These are phyloP conservation scores for Regulus satrapa DNA, from an alignment of 2,113 vertebrate species.

Conservation along the genomic window DNA sequence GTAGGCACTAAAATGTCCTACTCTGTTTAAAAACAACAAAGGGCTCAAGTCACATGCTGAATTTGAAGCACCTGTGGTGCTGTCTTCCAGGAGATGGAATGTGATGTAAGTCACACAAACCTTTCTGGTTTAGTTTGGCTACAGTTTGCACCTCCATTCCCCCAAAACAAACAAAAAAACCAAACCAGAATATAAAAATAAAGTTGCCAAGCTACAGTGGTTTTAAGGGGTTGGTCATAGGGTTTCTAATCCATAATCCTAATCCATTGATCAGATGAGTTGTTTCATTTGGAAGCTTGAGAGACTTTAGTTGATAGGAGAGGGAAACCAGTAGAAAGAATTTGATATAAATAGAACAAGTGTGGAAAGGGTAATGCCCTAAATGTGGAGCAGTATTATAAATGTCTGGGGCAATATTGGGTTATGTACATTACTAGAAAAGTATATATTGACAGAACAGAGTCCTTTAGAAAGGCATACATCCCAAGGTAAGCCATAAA, in stretches of 20 bases:
- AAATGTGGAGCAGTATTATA: neutral
- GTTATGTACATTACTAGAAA: neutral
- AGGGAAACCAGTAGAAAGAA: neutral
- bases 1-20: neutral
- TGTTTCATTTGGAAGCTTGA: neutral
- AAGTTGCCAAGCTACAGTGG: neutral
- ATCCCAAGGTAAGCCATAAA: neutral
- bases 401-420: neutral
- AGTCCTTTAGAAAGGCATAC: neutral
- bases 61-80: neutral
- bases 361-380: neutral
- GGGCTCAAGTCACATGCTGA: neutral
- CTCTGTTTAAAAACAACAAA: neutral
- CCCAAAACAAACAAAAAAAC: neutral
- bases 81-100: neutral
- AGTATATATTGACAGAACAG: neutral
- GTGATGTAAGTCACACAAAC: neutral
- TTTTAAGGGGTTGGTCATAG: neutral
- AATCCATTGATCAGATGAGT: neutral
- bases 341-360: neutral
- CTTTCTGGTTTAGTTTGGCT: neutral
- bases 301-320: neutral
- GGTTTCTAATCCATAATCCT: too few relatives aligned
- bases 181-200: neutral
- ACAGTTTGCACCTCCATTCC: neutral